Conservation (phyloP, 2,888 invertebrate species). For the Antheraea yamamai region DNA sequence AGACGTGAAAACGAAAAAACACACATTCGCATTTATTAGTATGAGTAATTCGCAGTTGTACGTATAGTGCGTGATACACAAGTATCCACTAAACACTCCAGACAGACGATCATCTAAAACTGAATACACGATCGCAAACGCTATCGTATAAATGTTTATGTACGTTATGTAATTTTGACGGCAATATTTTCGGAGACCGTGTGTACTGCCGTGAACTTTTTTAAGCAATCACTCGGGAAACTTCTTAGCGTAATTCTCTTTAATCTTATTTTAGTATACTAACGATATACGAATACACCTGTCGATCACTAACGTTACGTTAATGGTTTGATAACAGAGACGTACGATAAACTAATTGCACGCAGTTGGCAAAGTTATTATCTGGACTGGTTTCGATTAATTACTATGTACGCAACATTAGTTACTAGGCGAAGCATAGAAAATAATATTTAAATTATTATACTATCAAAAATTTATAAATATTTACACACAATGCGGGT, state of each 20-base stretch:
- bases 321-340: constrained; percentile 12
- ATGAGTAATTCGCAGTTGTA: neutral
- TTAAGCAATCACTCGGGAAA: constrained; percentile 19
- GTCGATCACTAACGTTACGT: neutral
- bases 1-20: too few relatives aligned
- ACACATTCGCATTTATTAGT: neutral
- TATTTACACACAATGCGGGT: constrained; percentile 20
- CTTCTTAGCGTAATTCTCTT: constrained; percentile 17
- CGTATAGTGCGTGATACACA: neutral
- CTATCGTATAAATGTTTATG: constrained; percentile 33
- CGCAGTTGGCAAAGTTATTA: constrained; percentile 4
- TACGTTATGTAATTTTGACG: constrained; percentile 30
- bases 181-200: constrained; percentile 31
- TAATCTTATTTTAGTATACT: constrained; percentile 16
- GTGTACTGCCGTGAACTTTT: constrained; percentile 22
- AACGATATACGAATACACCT: constrained; percentile 8
- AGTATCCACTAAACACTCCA: constrained; percentile 13
- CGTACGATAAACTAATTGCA: constrained; percentile 10
- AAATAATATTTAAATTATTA: neutral
- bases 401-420: neutral
- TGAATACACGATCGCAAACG: constrained; percentile 28
- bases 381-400: constrained; percentile 4
- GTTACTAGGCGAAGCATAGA: neutral
- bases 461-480: constrained; percentile 18
- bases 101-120: constrained; percentile 25